Conservation (phyloP, 2,113 vertebrate genomes). For the Pandion haliaetus region DNA sequence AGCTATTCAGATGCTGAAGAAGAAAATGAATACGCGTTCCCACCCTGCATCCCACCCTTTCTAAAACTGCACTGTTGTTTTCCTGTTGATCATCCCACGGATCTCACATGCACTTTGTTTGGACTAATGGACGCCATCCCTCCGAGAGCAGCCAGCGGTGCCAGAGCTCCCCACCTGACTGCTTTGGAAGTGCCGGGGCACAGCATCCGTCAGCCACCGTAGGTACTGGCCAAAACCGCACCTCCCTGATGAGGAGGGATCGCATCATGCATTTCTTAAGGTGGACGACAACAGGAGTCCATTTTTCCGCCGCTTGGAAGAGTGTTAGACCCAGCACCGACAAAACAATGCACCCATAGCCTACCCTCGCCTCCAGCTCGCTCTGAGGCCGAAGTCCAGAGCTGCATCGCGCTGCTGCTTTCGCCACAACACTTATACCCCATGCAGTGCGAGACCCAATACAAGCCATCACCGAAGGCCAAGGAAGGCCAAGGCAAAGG, state of each 20-base stretch:
- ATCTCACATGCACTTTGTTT: not conserved
- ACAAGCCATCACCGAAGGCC: not conserved
- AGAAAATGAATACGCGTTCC: not conserved
- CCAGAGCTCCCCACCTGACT: not conserved
- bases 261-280: not conserved
- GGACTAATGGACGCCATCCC: rapidly evolving
- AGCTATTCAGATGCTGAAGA: not conserved
- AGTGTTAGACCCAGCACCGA: rapidly evolving
- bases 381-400: rapidly evolving
- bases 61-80: not conserved
- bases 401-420: not conserved
- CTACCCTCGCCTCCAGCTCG: rapidly evolving
- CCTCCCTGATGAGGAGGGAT: rapidly evolving
- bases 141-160: rapidly evolving
- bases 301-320: not conserved
- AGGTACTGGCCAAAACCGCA: not conserved
- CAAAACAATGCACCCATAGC: too few species aligned
- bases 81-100: not conserved
- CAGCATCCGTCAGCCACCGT: rapidly evolving
- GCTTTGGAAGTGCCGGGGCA: rapidly evolving
- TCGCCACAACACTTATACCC: not conserved
- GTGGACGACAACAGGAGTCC: rapidly evolving
- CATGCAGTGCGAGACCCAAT: not conserved
- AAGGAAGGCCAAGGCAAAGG: not conserved
- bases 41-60: not conserved